phyloP scores from a whole-genome alignment of 2,888 invertebrate species.

The Synergus umbraculus region DNA sequence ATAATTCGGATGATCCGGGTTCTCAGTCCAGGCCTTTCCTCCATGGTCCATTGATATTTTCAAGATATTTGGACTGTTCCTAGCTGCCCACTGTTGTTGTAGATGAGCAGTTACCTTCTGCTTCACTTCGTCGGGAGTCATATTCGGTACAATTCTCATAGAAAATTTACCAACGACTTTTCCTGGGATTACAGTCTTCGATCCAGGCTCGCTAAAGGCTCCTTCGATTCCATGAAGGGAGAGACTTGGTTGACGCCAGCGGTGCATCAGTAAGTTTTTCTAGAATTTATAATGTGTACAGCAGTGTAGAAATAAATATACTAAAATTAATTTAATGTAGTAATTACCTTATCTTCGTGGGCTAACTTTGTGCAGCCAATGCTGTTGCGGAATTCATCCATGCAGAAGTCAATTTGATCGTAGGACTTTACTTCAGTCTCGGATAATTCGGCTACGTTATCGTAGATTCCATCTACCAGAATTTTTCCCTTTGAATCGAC shows the following conservation, averaged over 20 bases:
- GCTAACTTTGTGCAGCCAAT: constrained; percentile 85
- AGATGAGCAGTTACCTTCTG: constrained; percentile 88
- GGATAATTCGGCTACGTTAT: constrained; percentile 88
- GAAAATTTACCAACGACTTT: constrained; percentile 98
- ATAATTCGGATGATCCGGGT: constrained; percentile 95
- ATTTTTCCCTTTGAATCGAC: constrained; percentile 94
- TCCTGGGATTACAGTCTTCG: constrained; percentile 96
- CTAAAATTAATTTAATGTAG: constrained; percentile 27
- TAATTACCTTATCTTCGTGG: constrained; percentile 84
- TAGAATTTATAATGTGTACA: constrained; percentile 2
- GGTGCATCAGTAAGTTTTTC: constrained; percentile 91
- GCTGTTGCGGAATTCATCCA: constrained; percentile 85
- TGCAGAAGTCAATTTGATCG: constrained; percentile 91
- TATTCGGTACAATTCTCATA: constrained; percentile 96
- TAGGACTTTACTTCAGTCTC: constrained; percentile 86
- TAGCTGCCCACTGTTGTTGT: constrained; percentile 86
- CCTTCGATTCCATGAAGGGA: constrained; percentile 98
- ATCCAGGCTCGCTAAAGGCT: constrained; percentile 94
- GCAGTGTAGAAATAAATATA: constrained; percentile 3
- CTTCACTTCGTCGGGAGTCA: constrained; percentile 90
- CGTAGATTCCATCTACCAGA: constrained; percentile 88
- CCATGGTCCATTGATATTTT: constrained; percentile 84
- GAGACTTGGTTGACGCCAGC: constrained; percentile 96
- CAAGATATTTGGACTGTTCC: constrained; percentile 92
- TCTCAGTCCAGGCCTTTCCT: constrained; percentile 95